Evolutionary conservation across 2,797 vertebrate genomes (phyloP), one percentile per base, ranked within the genome.

Genomic region (Spinus olivaceus): DNA sequence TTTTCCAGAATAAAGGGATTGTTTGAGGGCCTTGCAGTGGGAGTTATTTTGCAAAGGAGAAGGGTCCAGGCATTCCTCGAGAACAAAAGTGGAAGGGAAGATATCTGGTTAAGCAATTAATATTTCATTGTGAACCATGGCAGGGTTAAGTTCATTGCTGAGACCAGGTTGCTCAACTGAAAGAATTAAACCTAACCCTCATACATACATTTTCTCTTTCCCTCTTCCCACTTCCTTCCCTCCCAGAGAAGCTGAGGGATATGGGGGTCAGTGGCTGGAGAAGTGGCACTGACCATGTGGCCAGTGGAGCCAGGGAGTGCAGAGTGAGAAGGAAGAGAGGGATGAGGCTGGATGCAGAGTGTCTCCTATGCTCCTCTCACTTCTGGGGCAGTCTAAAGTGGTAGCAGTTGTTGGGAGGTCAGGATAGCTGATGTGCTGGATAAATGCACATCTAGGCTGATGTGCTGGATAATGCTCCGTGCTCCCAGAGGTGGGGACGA

Each of bases 201-300:
- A 10, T 3, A 5, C 7, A 22, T 5, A 8, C 7, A 16, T 69
- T 59, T 92, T 81, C 51, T 85, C 28, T 44, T 44, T 18, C 6
- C 22, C 5, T 4, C 11, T 39, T 78, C 56, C 51, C 19, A 3
- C 32, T 23, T 59, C 7, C 24, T 41, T 49, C 27, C 32, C 46
- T 54, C 39, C 9, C 1, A 2, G 46, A 71, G 30, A 57, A 57
- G 15, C 10, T 12, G 8, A 14, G 25, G 18, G 7, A 41, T 24
- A 14, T 17, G 51, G 27, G 4, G 4, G 4, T 59, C 64, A 49
- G 61, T 53, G 64, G 54, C 32, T 14, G 10, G 41, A 60, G 63
- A 28, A 56, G 33, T 27, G 24, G 17, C 0, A 0, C 37, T 28
- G 50, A 22, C 2, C 0, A 0, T 28, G 33, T 14, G n/a, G n/a